Conservation (phyloP, 2,797 vertebrate species). For the Vireo griseus region DNA sequence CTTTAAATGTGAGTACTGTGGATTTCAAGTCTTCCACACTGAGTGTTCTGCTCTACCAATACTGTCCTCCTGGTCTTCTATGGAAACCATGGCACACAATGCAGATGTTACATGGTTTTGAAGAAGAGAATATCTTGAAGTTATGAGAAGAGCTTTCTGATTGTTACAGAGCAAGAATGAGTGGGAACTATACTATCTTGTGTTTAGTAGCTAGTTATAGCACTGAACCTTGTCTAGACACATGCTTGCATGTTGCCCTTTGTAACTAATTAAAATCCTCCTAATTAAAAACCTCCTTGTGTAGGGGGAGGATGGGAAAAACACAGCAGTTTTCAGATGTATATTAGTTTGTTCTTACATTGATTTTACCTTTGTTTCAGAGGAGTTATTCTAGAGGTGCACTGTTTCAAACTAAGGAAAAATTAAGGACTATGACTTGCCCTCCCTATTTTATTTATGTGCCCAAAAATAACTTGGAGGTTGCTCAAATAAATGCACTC, state of each 20-base stretch:
- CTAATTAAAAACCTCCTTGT: neutral
- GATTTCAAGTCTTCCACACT: neutral
- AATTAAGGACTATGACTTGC: neutral
- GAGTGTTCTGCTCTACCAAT: neutral
- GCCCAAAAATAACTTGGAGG: conserved; percentile 19
- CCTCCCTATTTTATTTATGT: conserved; percentile 2
- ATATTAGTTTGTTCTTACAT: neutral
- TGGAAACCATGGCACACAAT: neutral
- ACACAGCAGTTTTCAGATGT: neutral
- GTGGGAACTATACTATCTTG: neutral
- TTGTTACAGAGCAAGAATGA: neutral
- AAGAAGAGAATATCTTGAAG: neutral
- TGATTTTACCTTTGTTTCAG: neutral
- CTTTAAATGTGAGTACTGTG: neutral
- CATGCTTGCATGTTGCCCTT: neutral
- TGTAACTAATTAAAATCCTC: neutral
- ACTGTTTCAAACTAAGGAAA: neutral
- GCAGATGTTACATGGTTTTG: neutral
- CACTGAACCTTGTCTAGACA: neutral
- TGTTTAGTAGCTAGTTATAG: neutral
- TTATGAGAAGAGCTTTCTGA: neutral
- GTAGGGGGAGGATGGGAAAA: neutral
- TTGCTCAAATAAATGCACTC: conserved; percentile 38
- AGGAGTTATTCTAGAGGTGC: neutral
- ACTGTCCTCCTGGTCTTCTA: neutral